Evolutionary conservation across 2,113 vertebrate genomes (phyloP), one percentile per base, ranked within the genome.

Genomic region (Percopsis transmontana): DNA sequence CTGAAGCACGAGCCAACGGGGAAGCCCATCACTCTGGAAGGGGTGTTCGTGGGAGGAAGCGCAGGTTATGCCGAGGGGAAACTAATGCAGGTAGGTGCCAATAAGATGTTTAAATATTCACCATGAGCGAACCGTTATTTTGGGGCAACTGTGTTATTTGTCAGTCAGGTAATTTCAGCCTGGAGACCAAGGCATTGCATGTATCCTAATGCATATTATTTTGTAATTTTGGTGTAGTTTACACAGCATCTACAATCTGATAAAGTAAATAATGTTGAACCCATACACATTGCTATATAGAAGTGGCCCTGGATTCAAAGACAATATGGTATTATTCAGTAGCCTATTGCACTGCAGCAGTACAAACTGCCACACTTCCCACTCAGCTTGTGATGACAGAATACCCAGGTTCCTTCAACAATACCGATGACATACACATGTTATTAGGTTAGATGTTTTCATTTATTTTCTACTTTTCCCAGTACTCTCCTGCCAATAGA

Each of bases 61-160:
- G 87, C 85, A 20, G 94, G 93, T 58, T 91, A 90, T 10, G 97
- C 97, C 0, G 95, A 97, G 83, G 97, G 97, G 24, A 97, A 95
- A 67, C 91, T 99, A 33, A 95, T 98, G 85, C 97, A 98, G 97
- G 97, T 97, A 93, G 84, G 92, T 89, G 27, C 5, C 27, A 6
- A n/a, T 39, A 39, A 51, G 13, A 47, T 47, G 45, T 47, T 6
- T 18, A 15, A 47, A 47, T 47, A 33, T 6, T 33, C 27, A 7
- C 45, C 16, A 15, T 15, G 12, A 13, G 44, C 44, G 16, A 47
- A 15, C 45, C 16, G n/a, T 47, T 47, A 16, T 45, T 14, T 16
- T 16, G 15, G 14, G 13, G 15, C 16, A 11, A 47, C 45, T 47
- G 44, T 47, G 45, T 47, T 47, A 15, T 47, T 18, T 47, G 45